A percentile compares a stretch with the other conserved stretches of the same genome.
These are phyloP conservation scores for human DNA, from an alignment of 2,113 vertebrate species.

Conservation along the genomic window GRCh38 chr2:9813501-9814000, in stretches of 20 bases:
- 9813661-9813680: background rate
- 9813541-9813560: background rate
- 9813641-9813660: accelerated
- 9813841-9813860: background rate
- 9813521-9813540: accelerated
- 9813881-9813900: too few species aligned
- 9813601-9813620: background rate
- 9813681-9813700: background rate
- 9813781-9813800: background rate
- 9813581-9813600: background rate
- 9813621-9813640: background rate
- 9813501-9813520: background rate
- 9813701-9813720: background rate
- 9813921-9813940: accelerated
- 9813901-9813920: background rate
- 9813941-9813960: background rate
- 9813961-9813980: too few species aligned
- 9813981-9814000: accelerated
- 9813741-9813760: background rate
- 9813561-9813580: background rate
- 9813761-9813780: background rate
- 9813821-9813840: background rate
- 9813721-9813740: background rate
- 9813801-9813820: background rate
- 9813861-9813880: background rate